A percentile compares a stretch with the other conserved stretches of the same genome.
phyloP scores from a whole-genome alignment of 2,888 invertebrate species.

The Antheraea yamamai region DNA sequence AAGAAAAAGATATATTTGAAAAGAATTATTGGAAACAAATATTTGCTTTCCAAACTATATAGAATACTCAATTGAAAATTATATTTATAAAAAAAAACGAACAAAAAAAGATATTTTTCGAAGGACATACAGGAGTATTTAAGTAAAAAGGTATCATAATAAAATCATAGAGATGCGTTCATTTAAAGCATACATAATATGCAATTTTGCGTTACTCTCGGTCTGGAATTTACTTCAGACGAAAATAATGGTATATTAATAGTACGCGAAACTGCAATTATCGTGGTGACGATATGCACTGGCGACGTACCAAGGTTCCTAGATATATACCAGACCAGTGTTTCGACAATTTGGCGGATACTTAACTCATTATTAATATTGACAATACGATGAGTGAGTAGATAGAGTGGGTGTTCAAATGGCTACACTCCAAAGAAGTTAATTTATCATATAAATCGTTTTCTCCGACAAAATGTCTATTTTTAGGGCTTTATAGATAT shows the following conservation, averaged over 20 bases:
- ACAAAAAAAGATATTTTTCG: too few relatives aligned
- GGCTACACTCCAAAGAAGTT: conserved; percentile 1
- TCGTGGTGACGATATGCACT: conserved; percentile 20
- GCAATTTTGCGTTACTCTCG: background rate
- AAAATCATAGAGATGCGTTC: background rate
- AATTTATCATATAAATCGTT: background rate
- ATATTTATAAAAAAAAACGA: too few relatives aligned
- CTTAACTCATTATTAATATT: conserved; percentile 22
- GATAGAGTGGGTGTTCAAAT: conserved; percentile 8
- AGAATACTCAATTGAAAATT: too few relatives aligned
- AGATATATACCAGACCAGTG: conserved; percentile 29
- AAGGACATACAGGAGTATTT: background rate
- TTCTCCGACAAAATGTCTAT: too few relatives aligned
- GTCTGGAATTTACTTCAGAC: background rate
- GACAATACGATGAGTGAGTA: conserved; percentile 25
- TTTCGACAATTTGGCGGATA: conserved; percentile 24
- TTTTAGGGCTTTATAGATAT: background rate
- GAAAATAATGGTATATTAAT: conserved; percentile 1
- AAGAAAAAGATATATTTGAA: too few relatives aligned
- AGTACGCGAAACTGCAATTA: conserved; percentile 3
- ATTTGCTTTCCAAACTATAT: too few relatives aligned
- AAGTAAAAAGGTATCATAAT: background rate
- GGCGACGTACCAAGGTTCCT: conserved; percentile 32
- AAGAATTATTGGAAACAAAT: too few relatives aligned
- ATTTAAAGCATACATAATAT: background rate